phyloP scores from a whole-genome alignment of 2,797 vertebrate genomes.

The Microctenopoma steveboyesi region DNA sequence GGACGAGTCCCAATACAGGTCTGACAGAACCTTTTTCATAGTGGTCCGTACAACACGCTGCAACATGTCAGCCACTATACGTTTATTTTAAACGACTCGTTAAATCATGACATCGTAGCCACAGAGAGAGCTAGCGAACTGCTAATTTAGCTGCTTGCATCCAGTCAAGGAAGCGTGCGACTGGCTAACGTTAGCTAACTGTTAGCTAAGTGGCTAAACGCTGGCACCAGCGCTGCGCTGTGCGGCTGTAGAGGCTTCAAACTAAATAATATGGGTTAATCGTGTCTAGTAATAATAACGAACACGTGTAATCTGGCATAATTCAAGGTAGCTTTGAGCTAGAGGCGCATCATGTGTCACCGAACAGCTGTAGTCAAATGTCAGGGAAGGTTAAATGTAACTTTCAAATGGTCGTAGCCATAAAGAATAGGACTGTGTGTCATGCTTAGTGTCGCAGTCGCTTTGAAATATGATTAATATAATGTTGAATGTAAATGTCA shows the following conservation, averaged over 20 bases:
- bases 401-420: background rate
- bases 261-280: background rate
- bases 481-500: too few relatives aligned
- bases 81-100: background rate
- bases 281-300: background rate
- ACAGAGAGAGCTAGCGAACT: background rate
- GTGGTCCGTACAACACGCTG: rapidly evolving
- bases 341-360: background rate
- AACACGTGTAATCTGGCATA: background rate
- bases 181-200: background rate
- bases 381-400: background rate
- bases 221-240: background rate
- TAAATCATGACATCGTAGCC: background rate
- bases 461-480: too few relatives aligned
- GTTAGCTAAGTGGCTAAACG: background rate
- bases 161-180: slow-evolving; percentile 1
- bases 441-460: background rate
- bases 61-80: rapidly evolving
- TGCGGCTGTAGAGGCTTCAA: background rate
- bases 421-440: background rate
- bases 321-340: background rate
- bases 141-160: slow-evolving; percentile 31
- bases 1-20: slow-evolving; percentile 27
- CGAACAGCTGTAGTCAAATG: background rate
- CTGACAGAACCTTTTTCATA: background rate